Conservation (phyloP, 2,797 vertebrate species). For the Erpetoichthys calabaricus region DNA sequence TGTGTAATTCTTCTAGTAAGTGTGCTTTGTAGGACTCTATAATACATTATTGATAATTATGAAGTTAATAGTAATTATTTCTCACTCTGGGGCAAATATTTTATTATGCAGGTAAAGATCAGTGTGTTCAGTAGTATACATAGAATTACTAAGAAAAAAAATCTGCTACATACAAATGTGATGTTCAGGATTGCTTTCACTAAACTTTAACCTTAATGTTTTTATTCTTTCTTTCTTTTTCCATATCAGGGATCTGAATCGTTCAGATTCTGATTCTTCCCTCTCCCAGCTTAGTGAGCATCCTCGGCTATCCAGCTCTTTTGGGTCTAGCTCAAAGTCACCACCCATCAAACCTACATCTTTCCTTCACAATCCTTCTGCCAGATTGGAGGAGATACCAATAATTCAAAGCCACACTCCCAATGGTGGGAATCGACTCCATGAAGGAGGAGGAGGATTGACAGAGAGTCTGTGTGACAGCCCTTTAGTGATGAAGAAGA, state of each 20-base stretch:
- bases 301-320: conserved; percentile 43
- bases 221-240: no score
- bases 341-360: conserved; percentile 59
- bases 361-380: conserved; percentile 38
- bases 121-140: no score
- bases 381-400: conserved; percentile 46
- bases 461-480: conserved; percentile 57
- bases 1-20: no score
- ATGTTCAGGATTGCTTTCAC: no score
- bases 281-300: conserved; percentile 68
- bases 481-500: conserved; percentile 66
- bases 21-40: no score
- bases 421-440: conserved; percentile 61
- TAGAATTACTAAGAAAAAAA: no score
- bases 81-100: no score
- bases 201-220: no score
- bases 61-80: no score
- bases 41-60: no score
- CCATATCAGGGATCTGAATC: conserved; percentile 72
- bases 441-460: conserved; percentile 31
- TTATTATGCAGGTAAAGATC: no score
- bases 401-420: conserved; percentile 41
- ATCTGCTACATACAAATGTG: no score
- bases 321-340: conserved; percentile 45
- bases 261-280: conserved; percentile 83